Evolutionary conservation across 2,113 vertebrate genomes (phyloP).

Genomic region (Pelecanoides urinatrix): DNA sequence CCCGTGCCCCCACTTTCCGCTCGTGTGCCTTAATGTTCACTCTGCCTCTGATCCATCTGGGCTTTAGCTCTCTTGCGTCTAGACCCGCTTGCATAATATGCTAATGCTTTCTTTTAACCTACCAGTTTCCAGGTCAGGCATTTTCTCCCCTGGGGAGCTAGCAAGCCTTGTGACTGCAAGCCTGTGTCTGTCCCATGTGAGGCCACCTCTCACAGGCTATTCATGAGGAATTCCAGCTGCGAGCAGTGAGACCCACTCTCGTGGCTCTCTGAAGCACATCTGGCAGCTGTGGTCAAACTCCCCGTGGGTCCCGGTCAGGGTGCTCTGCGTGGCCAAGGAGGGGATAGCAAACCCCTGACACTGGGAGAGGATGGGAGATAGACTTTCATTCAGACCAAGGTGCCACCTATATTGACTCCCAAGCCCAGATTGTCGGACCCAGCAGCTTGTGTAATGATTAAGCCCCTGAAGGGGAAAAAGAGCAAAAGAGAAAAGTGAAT

Average conservation of each 20-base stretch:
- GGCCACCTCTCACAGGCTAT: not conserved
- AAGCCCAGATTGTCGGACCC: not conserved
- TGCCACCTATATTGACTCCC: not conserved
- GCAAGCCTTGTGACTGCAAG: not conserved
- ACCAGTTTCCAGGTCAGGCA: constrained; percentile 34
- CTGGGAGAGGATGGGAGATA: not conserved
- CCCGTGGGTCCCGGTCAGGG: accelerated
- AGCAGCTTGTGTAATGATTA: not conserved
- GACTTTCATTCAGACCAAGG: not conserved
- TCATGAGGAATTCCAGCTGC: not conserved
- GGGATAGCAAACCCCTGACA: not conserved
- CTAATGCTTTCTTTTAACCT: constrained; percentile 8
- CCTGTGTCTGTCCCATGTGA: not conserved
- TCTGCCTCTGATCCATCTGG: not conserved
- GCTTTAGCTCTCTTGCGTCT: not conserved
- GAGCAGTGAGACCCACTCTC: accelerated
- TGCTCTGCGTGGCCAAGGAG: accelerated
- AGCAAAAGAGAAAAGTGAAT: not conserved
- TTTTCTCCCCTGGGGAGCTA: not conserved
- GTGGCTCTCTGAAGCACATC: not conserved
- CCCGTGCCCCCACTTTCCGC: not conserved
- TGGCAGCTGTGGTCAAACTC: not conserved
- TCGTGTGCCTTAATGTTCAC: not conserved
- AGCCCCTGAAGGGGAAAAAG: not conserved
- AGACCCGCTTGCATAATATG: not conserved